These are phyloP conservation scores for Ostrea edulis DNA, from an alignment of 1,140 invertebrate species.

Conservation along the genomic window DNA sequence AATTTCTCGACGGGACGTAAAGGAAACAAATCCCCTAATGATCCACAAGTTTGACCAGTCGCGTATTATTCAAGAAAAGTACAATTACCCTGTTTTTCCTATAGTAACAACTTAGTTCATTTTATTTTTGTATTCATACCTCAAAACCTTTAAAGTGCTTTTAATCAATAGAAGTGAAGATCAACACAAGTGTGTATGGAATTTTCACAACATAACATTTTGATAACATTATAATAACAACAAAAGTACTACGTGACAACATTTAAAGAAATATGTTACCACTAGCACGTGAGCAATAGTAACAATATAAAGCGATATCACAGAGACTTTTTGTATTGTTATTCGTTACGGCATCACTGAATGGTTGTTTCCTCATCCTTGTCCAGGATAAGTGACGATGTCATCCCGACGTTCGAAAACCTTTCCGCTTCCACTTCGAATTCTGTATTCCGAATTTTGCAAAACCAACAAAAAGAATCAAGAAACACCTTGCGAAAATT, in stretches of 20 bases:
- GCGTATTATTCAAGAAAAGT: too few species aligned
- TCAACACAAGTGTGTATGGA: neutral
- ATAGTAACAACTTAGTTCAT: too few species aligned
- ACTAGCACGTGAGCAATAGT: neutral
- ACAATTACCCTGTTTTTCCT: too few species aligned
- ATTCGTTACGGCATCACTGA: neutral
- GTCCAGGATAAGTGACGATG: neutral
- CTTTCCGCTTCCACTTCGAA: conserved; percentile 17
- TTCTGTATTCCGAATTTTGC: conserved; percentile 19
- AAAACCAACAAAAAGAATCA: conserved; percentile 22
- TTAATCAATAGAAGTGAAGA: neutral
- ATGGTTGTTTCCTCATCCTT: conserved; percentile 11
- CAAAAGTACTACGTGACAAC: neutral
- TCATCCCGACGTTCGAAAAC: conserved; percentile 16
- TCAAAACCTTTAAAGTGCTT: too few species aligned
- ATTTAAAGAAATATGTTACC: neutral
- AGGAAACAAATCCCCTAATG: too few species aligned
- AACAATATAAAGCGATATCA: neutral
- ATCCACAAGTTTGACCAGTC: too few species aligned
- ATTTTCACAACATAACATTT: neutral
- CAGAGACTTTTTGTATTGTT: neutral
- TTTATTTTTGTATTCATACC: too few species aligned
- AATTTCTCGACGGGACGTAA: too few species aligned
- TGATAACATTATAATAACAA: neutral
- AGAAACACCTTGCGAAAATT: conserved; percentile 60